A percentile compares a stretch with the other conserved stretches of the same genome.
These are phyloP conservation scores for Phymorhynchus buccinoides DNA, from an alignment of 1,140 invertebrate species.

Conservation along the genomic window DNA sequence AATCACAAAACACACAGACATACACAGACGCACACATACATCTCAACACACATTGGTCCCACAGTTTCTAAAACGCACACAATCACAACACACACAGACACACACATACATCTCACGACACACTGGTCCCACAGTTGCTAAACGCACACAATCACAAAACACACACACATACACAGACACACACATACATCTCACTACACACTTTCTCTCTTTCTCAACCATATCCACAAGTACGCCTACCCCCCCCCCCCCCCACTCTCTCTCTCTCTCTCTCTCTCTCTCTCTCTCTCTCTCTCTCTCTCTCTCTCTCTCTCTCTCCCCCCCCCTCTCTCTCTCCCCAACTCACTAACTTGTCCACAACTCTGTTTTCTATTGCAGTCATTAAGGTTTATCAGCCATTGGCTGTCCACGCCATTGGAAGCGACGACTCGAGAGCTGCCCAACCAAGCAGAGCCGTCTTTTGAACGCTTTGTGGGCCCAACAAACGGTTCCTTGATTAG, in stretches of 20 bases:
- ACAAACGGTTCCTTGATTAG: constrained; percentile 22
- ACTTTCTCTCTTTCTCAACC: neutral
- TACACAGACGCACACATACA: constrained; percentile 5
- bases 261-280: no score
- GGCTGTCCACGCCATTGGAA: neutral
- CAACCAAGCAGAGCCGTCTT: neutral
- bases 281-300: neutral
- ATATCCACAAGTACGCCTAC: neutral
- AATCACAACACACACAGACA: constrained; percentile 11
- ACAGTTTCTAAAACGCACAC: no score
- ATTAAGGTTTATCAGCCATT: constrained; percentile 20
- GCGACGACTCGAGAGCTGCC: neutral
- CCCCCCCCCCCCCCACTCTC: neutral
- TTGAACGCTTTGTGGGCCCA: constrained; percentile 19
- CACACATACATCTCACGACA: no score
- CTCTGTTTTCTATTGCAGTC: constrained; percentile 3
- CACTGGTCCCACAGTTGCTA: no score
- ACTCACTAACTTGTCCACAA: neutral
- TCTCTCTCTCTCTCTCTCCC: neutral
- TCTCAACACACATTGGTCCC: no score
- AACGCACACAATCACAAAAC: no score
- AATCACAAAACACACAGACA: no score
- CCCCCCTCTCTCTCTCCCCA: neutral
- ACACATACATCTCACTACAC: neutral
- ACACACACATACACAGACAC: neutral